Evolutionary conservation across 2,888 invertebrate species (phyloP).

Genomic region (Seira ritae): DNA sequence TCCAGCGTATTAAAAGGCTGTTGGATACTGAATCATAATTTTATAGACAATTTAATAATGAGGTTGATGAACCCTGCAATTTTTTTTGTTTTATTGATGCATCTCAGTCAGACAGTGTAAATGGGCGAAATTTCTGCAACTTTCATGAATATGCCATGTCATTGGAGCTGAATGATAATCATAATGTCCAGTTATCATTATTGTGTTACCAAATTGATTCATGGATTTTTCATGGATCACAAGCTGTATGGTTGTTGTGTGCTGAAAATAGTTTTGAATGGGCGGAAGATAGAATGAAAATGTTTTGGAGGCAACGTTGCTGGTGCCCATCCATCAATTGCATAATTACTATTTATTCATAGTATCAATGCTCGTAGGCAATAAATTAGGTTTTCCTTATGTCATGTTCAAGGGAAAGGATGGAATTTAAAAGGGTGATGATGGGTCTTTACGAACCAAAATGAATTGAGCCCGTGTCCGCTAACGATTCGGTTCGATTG

Average conservation of each 20-base stretch:
- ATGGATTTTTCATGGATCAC: neutral
- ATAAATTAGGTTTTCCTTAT: no score
- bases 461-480: no score
- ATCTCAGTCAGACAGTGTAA: neutral
- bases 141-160: neutral
- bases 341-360: no score
- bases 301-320: no score
- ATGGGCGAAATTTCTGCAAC: neutral
- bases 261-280: neutral
- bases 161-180: no score
- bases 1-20: neutral
- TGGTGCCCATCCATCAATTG: no score
- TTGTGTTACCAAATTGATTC: neutral
- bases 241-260: neutral
- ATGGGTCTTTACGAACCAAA: no score
- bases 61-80: constrained; percentile 28
- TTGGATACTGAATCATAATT: constrained; percentile 20
- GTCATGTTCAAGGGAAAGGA: no score
- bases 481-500: no score
- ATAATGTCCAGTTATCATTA: constrained; percentile 4
- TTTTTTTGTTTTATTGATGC: constrained; percentile 7
- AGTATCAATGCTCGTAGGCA: no score
- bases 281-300: neutral
- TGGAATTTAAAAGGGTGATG: no score
- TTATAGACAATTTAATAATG: constrained; percentile 36